Conservation (phyloP, 2,113 vertebrate genomes). For the Orycteropus afer region DNA sequence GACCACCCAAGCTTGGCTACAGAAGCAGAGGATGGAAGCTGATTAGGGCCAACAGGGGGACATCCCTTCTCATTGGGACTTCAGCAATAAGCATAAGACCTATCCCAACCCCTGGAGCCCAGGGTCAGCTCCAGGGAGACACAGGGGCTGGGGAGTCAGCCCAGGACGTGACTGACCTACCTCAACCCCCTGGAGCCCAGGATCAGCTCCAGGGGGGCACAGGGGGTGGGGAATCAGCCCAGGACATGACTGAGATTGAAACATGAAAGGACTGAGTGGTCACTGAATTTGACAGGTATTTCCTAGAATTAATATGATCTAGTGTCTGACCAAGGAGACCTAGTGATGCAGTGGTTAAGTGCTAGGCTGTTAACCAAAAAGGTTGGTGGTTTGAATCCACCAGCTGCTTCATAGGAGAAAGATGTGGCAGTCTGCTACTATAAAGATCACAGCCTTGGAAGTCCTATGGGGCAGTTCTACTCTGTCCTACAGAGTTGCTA, state of each 20-base stretch:
- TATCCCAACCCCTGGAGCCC: background rate
- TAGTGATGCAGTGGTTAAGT: background rate
- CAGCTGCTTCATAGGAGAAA: background rate
- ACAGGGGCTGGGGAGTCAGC: too few relatives aligned
- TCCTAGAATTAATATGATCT: background rate
- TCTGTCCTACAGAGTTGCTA: background rate
- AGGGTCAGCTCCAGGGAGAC: background rate
- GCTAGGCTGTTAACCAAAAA: background rate
- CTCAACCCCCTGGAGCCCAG: background rate
- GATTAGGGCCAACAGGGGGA: too few relatives aligned
- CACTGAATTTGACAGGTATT: background rate
- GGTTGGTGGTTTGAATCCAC: background rate
- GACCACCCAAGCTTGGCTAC: too few relatives aligned
- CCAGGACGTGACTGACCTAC: too few relatives aligned
- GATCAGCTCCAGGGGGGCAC: background rate
- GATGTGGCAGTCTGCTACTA: too few relatives aligned
- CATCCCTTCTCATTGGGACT: fast-evolving
- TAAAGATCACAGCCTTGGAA: background rate
- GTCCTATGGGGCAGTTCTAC: background rate
- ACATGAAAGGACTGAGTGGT: background rate
- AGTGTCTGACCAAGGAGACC: background rate
- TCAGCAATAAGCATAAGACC: background rate
- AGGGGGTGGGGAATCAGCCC: background rate
- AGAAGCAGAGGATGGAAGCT: background rate
- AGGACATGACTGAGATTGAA: background rate